These are phyloP conservation scores for Rhyacophila evoluta DNA, from an alignment of 2,888 invertebrate species.

Conservation along the genomic window DNA sequence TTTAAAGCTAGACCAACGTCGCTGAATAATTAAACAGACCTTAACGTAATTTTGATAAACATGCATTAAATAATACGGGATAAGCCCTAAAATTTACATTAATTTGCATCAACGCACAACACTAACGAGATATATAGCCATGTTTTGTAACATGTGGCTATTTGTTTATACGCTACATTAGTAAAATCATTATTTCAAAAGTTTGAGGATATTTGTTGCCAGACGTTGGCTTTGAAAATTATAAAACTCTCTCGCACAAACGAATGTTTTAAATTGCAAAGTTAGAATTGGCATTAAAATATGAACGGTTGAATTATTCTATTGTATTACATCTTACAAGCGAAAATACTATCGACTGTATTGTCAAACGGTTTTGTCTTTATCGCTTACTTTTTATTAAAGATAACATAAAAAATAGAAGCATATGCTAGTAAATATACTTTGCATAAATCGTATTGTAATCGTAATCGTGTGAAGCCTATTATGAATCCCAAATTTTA, in stretches of 20 bases:
- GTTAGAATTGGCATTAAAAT: too few species aligned
- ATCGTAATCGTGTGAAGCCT: too few species aligned
- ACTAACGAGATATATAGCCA: background rate
- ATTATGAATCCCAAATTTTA: too few species aligned
- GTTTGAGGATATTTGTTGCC: background rate
- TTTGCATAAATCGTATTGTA: too few species aligned
- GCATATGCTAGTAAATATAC: too few species aligned
- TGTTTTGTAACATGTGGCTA: conserved; percentile 16
- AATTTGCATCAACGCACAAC: conserved; percentile 14
- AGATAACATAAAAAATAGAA: too few species aligned
- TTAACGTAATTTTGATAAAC: conserved; percentile 14
- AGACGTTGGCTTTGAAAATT: background rate
- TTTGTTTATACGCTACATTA: conserved; percentile 14
- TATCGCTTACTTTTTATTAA: too few species aligned
- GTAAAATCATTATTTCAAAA: background rate
- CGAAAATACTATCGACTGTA: too few species aligned
- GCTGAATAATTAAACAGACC: background rate
- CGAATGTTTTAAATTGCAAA: background rate
- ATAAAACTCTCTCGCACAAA: background rate
- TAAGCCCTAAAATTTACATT: conserved; percentile 7
- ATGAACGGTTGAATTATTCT: too few species aligned
- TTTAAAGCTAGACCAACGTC: background rate
- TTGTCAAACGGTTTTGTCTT: too few species aligned
- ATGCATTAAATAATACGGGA: conserved; percentile 14
- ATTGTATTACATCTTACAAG: too few species aligned